Conservation (phyloP, 2,113 vertebrate genomes). For the Porphyrio hochstetteri region DNA sequence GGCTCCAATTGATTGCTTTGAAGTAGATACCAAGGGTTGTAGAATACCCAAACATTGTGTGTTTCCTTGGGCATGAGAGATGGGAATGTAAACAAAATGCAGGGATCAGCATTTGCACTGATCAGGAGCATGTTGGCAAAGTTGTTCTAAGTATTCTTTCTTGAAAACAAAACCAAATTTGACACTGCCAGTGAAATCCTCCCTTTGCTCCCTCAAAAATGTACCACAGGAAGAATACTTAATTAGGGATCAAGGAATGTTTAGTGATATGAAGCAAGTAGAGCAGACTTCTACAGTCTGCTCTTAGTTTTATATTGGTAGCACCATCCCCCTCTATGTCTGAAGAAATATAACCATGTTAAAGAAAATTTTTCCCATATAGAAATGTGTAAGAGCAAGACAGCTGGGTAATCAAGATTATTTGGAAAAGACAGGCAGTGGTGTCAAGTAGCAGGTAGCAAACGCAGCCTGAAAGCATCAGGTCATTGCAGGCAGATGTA, state of each 20-base stretch:
- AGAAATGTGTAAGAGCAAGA: not conserved
- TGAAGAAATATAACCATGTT: not conserved
- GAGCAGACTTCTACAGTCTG: not conserved
- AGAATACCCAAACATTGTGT: not conserved
- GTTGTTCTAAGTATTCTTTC: not conserved
- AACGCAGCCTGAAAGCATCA: not conserved
- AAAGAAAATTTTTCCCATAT: not conserved
- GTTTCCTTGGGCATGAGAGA: not conserved
- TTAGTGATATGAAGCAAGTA: not conserved
- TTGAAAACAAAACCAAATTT: not conserved
- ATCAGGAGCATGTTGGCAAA: not conserved
- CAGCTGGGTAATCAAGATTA: not conserved
- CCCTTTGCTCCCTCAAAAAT: not conserved
- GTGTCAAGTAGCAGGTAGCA: not conserved
- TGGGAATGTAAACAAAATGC: not conserved
- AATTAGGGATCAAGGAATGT: not conserved
- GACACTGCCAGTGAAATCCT: not conserved
- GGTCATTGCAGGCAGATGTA: not conserved
- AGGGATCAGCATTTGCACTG: not conserved
- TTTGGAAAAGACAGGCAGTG: not conserved
- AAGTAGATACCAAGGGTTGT: not conserved
- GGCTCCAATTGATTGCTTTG: not conserved
- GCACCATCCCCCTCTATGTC: not conserved
- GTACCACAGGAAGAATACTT: not conserved
- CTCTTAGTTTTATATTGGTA: not conserved